phyloP scores from a whole-genome alignment of 2,113 vertebrate genomes.

The Labrus mixtus region DNA sequence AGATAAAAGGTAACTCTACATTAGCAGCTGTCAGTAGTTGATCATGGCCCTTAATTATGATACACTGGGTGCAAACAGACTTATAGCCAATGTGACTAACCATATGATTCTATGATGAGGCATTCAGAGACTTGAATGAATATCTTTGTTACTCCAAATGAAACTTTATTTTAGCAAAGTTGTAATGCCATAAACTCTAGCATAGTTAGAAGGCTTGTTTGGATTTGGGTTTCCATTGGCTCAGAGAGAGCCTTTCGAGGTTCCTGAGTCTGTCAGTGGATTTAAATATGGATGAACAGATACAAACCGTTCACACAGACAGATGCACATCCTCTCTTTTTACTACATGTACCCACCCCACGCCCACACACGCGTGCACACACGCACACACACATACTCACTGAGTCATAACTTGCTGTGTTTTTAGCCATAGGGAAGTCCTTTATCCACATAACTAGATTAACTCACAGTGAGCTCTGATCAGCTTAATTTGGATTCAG shows the following conservation, averaged over 20 bases:
- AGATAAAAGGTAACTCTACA: too few relatives aligned
- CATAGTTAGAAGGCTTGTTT: not conserved
- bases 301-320: constrained; percentile 36
- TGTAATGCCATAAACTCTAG: not conserved
- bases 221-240: not conserved
- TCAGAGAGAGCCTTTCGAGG: constrained; percentile 46
- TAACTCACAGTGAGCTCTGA: constrained; percentile 75
- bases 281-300: constrained; percentile 50
- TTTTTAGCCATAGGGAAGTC: constrained; percentile 77
- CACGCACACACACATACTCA: not conserved
- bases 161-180: not conserved
- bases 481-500: constrained; percentile 78
- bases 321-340: constrained; percentile 15
- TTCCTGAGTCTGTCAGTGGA: constrained; percentile 33
- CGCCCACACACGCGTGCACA: constrained; percentile 6
- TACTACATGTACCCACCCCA: constrained; percentile 12
- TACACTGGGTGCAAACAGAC: too few relatives aligned
- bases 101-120: too few relatives aligned
- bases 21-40: too few relatives aligned
- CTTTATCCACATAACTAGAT: constrained; percentile 82
- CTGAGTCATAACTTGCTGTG: constrained; percentile 69
- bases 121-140: not conserved
- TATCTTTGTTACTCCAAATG: not conserved
- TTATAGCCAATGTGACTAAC: too few relatives aligned
- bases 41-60: too few relatives aligned